Percentiles rank a stretch among this genome's conserved stretches.
phyloP scores from a whole-genome alignment of 2,888 invertebrate genomes.

The Gasteruption jaculator region DNA sequence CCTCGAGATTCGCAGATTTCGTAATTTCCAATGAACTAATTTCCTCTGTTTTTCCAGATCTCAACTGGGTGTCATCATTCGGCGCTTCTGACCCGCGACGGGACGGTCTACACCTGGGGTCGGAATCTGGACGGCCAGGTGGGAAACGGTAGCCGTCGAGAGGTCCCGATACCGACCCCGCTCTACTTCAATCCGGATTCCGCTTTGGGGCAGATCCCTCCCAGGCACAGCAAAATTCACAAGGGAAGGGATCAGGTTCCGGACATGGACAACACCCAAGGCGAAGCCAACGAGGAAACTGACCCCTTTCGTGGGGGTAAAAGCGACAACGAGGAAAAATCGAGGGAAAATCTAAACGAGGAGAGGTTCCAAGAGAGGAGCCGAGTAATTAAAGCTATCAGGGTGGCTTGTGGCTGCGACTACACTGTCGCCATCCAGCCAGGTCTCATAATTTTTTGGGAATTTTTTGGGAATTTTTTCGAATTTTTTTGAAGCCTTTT shows the following conservation, averaged over 20 bases:
- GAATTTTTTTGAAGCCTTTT: too few relatives aligned
- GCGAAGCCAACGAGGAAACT: conserved; percentile 10
- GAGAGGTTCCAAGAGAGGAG: conserved; percentile 32
- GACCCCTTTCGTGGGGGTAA: conserved; percentile 10
- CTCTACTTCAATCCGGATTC: conserved; percentile 52
- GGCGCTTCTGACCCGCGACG: conserved; percentile 66
- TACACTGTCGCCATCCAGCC: conserved; percentile 66
- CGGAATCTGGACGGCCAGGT: conserved; percentile 87
- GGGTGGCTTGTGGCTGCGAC: conserved; percentile 70
- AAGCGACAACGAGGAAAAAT: conserved; percentile 20
- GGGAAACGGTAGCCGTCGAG: conserved; percentile 67
- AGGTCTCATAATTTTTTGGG: conserved; percentile 25
- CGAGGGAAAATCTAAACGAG: conserved; percentile 11
- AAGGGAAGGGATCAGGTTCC: conserved; percentile 17
- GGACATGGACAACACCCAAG: conserved; percentile 12
- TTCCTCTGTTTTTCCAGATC: conserved; percentile 30
- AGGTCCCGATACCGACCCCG: conserved; percentile 58
- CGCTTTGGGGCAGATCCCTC: conserved; percentile 36
- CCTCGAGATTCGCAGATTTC: too few relatives aligned
- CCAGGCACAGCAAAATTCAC: conserved; percentile 26
- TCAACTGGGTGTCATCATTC: conserved; percentile 82
- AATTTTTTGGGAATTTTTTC: too few relatives aligned
- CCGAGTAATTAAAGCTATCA: conserved; percentile 43
- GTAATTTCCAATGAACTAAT: conserved; percentile 14
- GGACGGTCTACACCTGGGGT: conserved; percentile 79